Conservation (phyloP, 2,888 invertebrate species). For the Athalia cordata region DNA sequence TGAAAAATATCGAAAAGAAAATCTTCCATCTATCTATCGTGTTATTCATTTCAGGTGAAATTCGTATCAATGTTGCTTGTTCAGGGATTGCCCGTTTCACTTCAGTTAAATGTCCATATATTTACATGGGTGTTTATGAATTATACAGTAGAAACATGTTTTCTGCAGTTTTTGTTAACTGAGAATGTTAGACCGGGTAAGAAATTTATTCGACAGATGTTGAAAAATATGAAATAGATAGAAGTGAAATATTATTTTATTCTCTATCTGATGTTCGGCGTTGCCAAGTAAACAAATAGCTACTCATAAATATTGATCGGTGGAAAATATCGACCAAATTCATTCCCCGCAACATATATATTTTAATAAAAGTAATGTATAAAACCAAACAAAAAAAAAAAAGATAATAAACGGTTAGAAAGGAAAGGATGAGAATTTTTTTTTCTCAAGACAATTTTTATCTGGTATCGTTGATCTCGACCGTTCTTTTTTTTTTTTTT, state of each 20-base stretch:
- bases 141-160: no score
- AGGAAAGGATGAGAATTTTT: neutral
- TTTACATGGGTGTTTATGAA: no score
- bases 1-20: no score
- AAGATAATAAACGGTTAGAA: neutral
- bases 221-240: neutral
- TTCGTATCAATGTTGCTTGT: no score
- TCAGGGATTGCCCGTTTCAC: no score
- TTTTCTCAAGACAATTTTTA: neutral
- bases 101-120: no score
- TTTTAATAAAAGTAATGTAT: neutral
- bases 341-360: neutral
- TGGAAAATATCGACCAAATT: neutral
- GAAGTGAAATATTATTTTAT: neutral
- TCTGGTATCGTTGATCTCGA: neutral
- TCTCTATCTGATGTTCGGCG: neutral
- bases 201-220: neutral
- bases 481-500: neutral
- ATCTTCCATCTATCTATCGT: no score
- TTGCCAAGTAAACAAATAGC: conserved; percentile 30
- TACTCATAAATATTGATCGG: neutral
- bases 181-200: neutral
- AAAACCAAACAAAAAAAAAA: neutral
- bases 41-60: no score
- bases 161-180: no score